phyloP scores from a whole-genome alignment of 2,797 vertebrate genomes.

The Muscicapa striata region DNA sequence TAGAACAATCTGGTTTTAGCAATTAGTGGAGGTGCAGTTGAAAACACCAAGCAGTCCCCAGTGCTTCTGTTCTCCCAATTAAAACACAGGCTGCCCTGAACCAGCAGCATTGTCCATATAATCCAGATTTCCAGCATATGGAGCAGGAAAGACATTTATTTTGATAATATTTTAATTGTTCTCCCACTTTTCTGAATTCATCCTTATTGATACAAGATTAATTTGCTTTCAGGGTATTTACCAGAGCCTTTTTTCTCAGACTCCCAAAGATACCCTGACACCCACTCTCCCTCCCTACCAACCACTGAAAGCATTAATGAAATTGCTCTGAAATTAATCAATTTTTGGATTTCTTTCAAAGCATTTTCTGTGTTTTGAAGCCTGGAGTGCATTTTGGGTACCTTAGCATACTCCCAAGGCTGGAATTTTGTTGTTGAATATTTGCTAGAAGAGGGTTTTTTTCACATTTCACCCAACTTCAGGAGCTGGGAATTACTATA shows the following conservation, averaged over 20 bases:
- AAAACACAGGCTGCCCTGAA: background rate
- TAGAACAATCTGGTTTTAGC: background rate
- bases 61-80: rapidly evolving
- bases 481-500: background rate
- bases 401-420: background rate
- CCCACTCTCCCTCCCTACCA: background rate
- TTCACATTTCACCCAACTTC: background rate
- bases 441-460: background rate
- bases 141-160: background rate
- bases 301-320: background rate
- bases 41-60: background rate
- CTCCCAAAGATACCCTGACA: background rate
- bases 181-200: background rate
- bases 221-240: background rate
- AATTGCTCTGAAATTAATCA: background rate
- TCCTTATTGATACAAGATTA: background rate
- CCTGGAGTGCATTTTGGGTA: background rate
- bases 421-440: background rate
- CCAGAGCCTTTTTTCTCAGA: background rate
- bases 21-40: background rate
- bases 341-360: background rate
- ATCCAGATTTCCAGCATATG: background rate
- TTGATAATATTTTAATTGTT: background rate
- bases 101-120: background rate
- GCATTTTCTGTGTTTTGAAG: background rate